These are phyloP conservation scores for Serripes groenlandicus DNA, from an alignment of 2,888 invertebrate genomes.

Conservation along the genomic window DNA sequence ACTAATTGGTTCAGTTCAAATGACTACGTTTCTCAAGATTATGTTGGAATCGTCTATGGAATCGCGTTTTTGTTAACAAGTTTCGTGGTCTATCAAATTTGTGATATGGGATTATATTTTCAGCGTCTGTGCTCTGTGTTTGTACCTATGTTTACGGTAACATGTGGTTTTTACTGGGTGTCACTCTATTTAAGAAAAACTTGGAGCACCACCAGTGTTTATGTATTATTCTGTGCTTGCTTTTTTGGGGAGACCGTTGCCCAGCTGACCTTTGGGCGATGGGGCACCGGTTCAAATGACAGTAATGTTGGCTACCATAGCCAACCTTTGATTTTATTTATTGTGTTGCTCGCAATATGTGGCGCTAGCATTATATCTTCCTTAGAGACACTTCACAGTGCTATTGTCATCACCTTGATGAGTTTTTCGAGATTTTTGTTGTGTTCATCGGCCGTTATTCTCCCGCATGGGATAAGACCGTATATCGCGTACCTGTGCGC, in stretches of 20 bases:
- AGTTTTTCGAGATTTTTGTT: constrained; percentile 83
- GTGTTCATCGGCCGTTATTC: constrained; percentile 80
- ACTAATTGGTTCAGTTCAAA: constrained; percentile 82
- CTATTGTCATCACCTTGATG: constrained; percentile 82
- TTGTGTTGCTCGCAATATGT: constrained; percentile 81
- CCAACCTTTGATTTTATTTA: constrained; percentile 80
- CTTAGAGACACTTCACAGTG: constrained; percentile 82
- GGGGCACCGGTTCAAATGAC: constrained; percentile 25
- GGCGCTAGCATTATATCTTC: constrained; percentile 84
- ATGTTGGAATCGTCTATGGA: constrained; percentile 79
- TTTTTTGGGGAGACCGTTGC: constrained; percentile 84
- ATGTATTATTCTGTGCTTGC: constrained; percentile 85
- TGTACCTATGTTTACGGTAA: constrained; percentile 84
- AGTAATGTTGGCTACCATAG: constrained; percentile 46
- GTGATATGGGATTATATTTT: constrained; percentile 83
- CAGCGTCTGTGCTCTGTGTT: constrained; percentile 81
- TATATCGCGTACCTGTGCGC: constrained; percentile 84
- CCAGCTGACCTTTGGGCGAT: constrained; percentile 74
- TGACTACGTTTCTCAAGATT: constrained; percentile 76
- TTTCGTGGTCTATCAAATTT: constrained; percentile 79
- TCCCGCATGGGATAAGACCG: constrained; percentile 81
- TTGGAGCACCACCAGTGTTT: constrained; percentile 85
- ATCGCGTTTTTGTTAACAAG: constrained; percentile 72
- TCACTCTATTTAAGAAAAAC: constrained; percentile 83
- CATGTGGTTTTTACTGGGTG: constrained; percentile 85